Base-by-base conservation (phyloP, 1,140 invertebrate genomes). In the Drosophila sucinea region DNA sequence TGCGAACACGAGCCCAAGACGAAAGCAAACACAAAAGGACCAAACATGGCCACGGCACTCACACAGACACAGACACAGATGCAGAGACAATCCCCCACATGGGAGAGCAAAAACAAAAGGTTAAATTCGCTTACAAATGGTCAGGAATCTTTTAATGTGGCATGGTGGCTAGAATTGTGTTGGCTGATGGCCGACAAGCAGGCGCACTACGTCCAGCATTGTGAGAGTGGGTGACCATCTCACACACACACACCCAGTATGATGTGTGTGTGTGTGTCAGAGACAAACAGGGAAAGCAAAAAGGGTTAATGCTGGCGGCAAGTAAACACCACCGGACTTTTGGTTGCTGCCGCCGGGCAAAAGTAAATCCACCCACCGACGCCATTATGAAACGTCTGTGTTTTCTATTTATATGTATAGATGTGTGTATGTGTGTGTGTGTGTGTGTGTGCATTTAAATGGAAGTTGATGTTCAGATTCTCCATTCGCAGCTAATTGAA, bases 91-190 rank as follows among this genome's bases (percentile, higher is more conserved):
- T 61, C 32, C 56, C n/a, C 40, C 51, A 57, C 54, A 61, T 65
- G 51, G 33, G 47, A 67, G 60, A 61, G 51, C 44, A 65, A 83
- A 72, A 87, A 87, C 83, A 87, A 87, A 89, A 89, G 83, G 83
- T 87, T 87, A 89, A 87, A 83, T 89, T 83, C 79, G 84, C 77
- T 89, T 83, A 89, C 80, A 83, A 86, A 87, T 87, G 83, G 83
- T 87, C 83, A 87, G 83, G 44, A 87, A 83, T 73, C 70, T 72
- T 89, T 83, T 87, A 89, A 89, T 87, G 83, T 83, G 79, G 66
- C 67, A 74, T 51, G 44, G 44, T 47, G 66, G 62, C 6, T 55
- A 23, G 54, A n/a, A 27, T 30, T 57, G 17, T 60, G 65, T 32
- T 61, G 40, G 11, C 35, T 40, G 32, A 84, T 84, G 81, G 83